phyloP scores from a whole-genome alignment of 2,797 vertebrate genomes.

The Semotilus atromaculatus region DNA sequence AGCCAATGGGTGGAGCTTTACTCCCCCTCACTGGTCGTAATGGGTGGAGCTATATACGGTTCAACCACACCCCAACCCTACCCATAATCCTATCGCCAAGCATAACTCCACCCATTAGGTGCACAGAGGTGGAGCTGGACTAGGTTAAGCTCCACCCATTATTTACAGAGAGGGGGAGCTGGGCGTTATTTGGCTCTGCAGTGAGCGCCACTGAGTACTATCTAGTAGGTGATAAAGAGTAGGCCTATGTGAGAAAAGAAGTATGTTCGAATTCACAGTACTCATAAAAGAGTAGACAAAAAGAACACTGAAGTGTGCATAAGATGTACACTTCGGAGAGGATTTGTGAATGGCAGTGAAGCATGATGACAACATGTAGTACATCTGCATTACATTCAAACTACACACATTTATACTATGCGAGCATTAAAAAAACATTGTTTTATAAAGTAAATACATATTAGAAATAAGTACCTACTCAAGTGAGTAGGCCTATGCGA shows the following conservation, averaged over 20 bases:
- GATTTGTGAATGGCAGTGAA: background rate
- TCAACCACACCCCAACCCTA: too few species aligned
- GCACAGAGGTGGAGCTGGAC: background rate
- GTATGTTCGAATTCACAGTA: background rate
- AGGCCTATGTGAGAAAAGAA: background rate
- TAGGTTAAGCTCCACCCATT: background rate
- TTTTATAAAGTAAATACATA: background rate
- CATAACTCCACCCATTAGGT: background rate
- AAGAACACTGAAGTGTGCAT: background rate
- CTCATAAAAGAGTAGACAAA: background rate
- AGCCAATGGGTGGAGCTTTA: background rate
- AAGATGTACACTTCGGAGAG: background rate
- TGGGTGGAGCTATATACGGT: too few species aligned
- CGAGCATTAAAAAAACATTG: too few species aligned
- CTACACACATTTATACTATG: background rate
- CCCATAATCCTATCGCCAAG: background rate
- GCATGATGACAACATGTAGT: background rate
- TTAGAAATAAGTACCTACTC: background rate
- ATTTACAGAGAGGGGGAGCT: too few species aligned
- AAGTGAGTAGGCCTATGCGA: background rate
- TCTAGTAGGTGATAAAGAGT: background rate
- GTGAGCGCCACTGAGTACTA: too few species aligned
- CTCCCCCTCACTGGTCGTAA: too few species aligned
- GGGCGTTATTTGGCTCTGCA: too few species aligned
- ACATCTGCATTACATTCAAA: background rate